phyloP scores from a whole-genome alignment of 2,888 invertebrate genomes.

The Rhogogaster chlorosoma region DNA sequence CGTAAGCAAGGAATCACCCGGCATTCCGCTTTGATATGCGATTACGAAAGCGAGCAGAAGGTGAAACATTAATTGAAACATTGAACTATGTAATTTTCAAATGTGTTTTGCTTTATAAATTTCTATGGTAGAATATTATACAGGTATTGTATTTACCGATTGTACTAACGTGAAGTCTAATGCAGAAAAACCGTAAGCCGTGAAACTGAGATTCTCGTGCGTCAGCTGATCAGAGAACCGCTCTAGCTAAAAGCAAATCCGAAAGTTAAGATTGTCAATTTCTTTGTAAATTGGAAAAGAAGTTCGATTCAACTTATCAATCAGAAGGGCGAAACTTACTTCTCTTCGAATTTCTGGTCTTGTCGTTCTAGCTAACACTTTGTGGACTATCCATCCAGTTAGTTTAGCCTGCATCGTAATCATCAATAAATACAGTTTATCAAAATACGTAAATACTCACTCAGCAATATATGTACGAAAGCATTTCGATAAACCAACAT shows the following conservation, averaged over 20 bases:
- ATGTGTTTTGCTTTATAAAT: too few species aligned
- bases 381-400: not conserved
- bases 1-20: too few species aligned
- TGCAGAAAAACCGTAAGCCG: not conserved
- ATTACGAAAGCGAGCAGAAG: too few species aligned
- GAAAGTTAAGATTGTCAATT: not conserved
- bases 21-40: too few species aligned
- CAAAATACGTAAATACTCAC: not conserved
- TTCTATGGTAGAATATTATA: too few species aligned
- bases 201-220: not conserved
- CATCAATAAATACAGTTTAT: not conserved
- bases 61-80: too few species aligned
- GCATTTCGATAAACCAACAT: not conserved
- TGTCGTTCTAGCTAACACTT: not conserved
- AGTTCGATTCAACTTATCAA: too few species aligned
- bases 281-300: too few species aligned
- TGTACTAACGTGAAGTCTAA: conserved; percentile 18
- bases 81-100: too few species aligned
- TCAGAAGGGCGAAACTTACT: not conserved
- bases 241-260: not conserved
- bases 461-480: not conserved
- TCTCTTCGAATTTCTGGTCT: not conserved
- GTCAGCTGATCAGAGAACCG: not conserved
- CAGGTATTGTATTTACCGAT: not conserved
- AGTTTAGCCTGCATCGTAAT: not conserved